A percentile compares a stretch with the other conserved stretches of the same genome.
Conservation (phyloP, 2,797 vertebrate genomes). For the Coracias cyanogaster region DNA sequence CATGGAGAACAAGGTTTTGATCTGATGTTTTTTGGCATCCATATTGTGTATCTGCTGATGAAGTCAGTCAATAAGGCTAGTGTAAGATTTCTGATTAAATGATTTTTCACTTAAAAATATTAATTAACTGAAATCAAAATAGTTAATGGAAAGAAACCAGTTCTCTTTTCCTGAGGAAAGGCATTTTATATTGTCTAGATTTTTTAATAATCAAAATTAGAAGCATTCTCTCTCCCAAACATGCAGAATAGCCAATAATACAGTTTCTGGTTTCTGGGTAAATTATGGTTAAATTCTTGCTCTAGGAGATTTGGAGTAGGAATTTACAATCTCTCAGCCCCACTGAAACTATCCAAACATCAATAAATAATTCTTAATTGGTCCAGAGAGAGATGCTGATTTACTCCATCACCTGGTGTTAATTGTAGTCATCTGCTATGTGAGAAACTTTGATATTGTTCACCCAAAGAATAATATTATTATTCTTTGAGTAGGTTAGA, state of each 20-base stretch:
- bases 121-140: background rate
- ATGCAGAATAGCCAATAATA: background rate
- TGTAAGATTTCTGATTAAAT: background rate
- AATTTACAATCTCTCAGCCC: background rate
- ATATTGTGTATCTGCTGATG: background rate
- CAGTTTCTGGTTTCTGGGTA: background rate
- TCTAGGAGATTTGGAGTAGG: background rate
- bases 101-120: background rate
- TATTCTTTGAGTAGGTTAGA: background rate
- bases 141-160: background rate
- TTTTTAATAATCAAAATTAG: background rate
- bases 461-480: background rate
- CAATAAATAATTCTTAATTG: background rate
- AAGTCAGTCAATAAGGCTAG: background rate
- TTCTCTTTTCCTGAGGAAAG: background rate
- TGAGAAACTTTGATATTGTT: background rate
- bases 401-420: background rate
- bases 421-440: background rate
- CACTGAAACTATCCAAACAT: background rate
- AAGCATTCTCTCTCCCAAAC: background rate
- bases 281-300: background rate
- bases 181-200: background rate
- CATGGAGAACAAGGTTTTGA: background rate
- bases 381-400: background rate
- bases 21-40: background rate